These are phyloP conservation scores for Tholera decimalis DNA, from an alignment of 2,888 invertebrate genomes.

Conservation along the genomic window DNA sequence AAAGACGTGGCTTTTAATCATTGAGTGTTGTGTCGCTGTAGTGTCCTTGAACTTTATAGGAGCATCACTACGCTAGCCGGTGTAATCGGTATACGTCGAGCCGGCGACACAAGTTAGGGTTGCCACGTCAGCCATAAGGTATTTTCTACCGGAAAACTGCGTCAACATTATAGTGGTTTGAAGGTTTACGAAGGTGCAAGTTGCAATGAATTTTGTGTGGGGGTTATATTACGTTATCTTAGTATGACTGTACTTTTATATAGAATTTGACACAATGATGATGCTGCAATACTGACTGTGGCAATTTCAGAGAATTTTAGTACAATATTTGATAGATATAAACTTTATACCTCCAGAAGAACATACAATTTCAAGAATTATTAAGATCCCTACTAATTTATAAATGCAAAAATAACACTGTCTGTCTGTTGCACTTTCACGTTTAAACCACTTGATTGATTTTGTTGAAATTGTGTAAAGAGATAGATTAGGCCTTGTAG, in stretches of 20 bases:
- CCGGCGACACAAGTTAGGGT: slow-evolving; percentile 36
- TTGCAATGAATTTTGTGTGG: slow-evolving; percentile 2
- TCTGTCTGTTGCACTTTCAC: too few relatives aligned
- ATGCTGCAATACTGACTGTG: background rate
- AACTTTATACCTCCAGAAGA: too few relatives aligned
- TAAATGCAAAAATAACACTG: too few relatives aligned
- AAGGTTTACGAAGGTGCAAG: slow-evolving; percentile 8
- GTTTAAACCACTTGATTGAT: too few relatives aligned
- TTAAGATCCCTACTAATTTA: too few relatives aligned
- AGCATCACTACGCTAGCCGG: slow-evolving; percentile 14
- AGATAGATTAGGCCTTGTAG: too few relatives aligned
- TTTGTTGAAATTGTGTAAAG: too few relatives aligned
- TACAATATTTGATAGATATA: too few relatives aligned
- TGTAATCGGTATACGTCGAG: slow-evolving; percentile 12
- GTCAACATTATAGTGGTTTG: slow-evolving; percentile 9
- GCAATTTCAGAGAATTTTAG: slow-evolving; percentile 19
- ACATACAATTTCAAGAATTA: too few relatives aligned
- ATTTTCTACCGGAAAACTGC: slow-evolving; percentile 32
- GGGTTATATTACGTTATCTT: background rate
- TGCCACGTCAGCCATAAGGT: slow-evolving; percentile 42
- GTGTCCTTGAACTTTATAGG: slow-evolving; percentile 59
- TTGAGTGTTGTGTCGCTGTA: slow-evolving; percentile 16
- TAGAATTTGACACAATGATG: slow-evolving; percentile 1
- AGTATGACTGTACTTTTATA: slow-evolving; percentile 2
- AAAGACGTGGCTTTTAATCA: slow-evolving; percentile 29